Evolutionary conservation across 1,140 invertebrate species (phyloP).

Genomic region (Trichonephila clavipes): DNA sequence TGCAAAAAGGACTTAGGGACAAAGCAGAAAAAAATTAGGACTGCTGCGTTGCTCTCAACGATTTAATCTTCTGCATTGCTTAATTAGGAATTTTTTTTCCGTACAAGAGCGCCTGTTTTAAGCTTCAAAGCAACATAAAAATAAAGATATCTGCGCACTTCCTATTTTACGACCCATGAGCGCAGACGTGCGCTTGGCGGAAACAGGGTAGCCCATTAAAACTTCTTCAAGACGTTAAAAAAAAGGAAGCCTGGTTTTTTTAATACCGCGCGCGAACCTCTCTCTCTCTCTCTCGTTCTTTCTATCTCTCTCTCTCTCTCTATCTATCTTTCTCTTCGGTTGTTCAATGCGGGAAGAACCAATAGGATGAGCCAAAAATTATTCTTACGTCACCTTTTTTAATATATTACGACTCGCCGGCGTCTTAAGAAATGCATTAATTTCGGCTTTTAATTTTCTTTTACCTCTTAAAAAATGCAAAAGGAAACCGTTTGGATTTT

Average conservation of each 20-base stretch:
- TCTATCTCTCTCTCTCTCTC: not conserved
- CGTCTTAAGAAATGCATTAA: constrained; percentile 73
- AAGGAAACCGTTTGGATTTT: constrained; percentile 55
- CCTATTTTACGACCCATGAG: constrained; percentile 55
- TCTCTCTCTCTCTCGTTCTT: not conserved
- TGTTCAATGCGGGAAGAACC: constrained; percentile 58
- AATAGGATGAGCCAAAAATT: constrained; percentile 66
- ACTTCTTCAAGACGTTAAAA: constrained; percentile 74
- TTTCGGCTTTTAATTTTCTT: constrained; percentile 75
- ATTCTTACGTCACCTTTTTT: constrained; percentile 72
- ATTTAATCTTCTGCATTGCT: constrained; percentile 76
- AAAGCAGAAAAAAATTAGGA: constrained; percentile 54
- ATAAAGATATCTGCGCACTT: constrained; percentile 75
- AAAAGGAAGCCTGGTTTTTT: constrained; percentile 54
- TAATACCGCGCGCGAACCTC: not conserved
- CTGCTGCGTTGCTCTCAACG: constrained; percentile 45
- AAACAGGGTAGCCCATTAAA: constrained; percentile 71
- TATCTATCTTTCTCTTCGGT: constrained; percentile 31
- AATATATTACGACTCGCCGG: constrained; percentile 64
- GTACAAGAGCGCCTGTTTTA: constrained; percentile 63
- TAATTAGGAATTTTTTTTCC: constrained; percentile 73
- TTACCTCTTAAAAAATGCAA: constrained; percentile 42
- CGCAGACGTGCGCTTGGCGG: constrained; percentile 30
- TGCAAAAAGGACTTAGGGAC: constrained; percentile 56
- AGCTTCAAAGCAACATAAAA: constrained; percentile 70